Conservation (phyloP, 2,888 invertebrate species). For the Aleiodes leptofemur region DNA sequence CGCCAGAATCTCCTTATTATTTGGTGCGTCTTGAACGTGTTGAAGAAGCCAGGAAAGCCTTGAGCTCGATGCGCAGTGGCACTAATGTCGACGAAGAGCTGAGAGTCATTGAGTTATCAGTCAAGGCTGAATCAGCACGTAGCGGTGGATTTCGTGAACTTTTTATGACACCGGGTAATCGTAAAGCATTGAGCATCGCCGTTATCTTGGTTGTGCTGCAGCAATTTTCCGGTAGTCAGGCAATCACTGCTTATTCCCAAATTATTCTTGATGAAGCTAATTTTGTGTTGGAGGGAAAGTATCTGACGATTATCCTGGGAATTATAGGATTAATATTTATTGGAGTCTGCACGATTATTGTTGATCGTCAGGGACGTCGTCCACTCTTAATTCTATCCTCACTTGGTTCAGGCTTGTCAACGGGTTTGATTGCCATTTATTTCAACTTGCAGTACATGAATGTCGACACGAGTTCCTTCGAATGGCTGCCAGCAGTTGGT, state of each 20-base stretch:
- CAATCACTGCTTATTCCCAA: slow-evolving; percentile 41
- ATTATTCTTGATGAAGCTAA: slow-evolving; percentile 54
- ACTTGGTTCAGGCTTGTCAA: slow-evolving; percentile 46
- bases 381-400: slow-evolving; percentile 53
- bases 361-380: slow-evolving; percentile 56
- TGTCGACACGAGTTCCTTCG: slow-evolving; percentile 33
- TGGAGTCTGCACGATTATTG: slow-evolving; percentile 41
- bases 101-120: slow-evolving; percentile 48
- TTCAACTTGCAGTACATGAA: slow-evolving; percentile 46
- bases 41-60: slow-evolving; percentile 40
- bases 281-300: slow-evolving; percentile 53
- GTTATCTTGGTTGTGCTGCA: slow-evolving; percentile 49
- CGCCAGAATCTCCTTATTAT: slow-evolving; percentile 58
- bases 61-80: slow-evolving; percentile 49
- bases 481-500: slow-evolving; percentile 55
- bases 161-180: slow-evolving; percentile 40
- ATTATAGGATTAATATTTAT: slow-evolving; percentile 40
- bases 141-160: slow-evolving; percentile 48
- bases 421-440: slow-evolving; percentile 55
- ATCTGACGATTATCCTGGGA: slow-evolving; percentile 58
- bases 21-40: slow-evolving; percentile 46
- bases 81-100: slow-evolving; percentile 47
- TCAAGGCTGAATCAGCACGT: slow-evolving; percentile 47
- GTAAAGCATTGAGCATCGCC: slow-evolving; percentile 44
- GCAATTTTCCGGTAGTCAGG: slow-evolving; percentile 48